Conservation (phyloP, 2,113 vertebrate genomes). For the Danio rerio region GRCz12tu NC_133195.1:30592001-30592500, state of each 20-base stretch:
- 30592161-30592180: slow-evolving; percentile 32
- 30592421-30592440: slow-evolving; percentile 5
- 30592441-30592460: neutral
- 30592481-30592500: slow-evolving; percentile 5
- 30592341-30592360: neutral
- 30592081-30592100: slow-evolving; percentile 34
- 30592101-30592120: slow-evolving; percentile 35
- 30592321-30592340: neutral
- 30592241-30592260: slow-evolving; percentile 17
- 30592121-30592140: slow-evolving; percentile 24
- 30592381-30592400: neutral
- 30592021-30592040: slow-evolving; percentile 5
- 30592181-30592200: slow-evolving; percentile 2
- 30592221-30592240: slow-evolving; percentile 36
- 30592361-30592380: slow-evolving; percentile 6
- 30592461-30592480: slow-evolving; percentile 4
- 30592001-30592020: slow-evolving; percentile 63
- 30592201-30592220: slow-evolving; percentile 1
- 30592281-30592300: neutral
- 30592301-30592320: neutral
- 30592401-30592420: slow-evolving; percentile 7
- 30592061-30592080: slow-evolving; percentile 62
- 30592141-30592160: slow-evolving; percentile 10
- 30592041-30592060: slow-evolving; percentile 46
- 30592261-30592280: slow-evolving; percentile 17